Evolutionary conservation across 2,113 vertebrate species (phyloP).

Genomic region (Hipposideros armiger): DNA sequence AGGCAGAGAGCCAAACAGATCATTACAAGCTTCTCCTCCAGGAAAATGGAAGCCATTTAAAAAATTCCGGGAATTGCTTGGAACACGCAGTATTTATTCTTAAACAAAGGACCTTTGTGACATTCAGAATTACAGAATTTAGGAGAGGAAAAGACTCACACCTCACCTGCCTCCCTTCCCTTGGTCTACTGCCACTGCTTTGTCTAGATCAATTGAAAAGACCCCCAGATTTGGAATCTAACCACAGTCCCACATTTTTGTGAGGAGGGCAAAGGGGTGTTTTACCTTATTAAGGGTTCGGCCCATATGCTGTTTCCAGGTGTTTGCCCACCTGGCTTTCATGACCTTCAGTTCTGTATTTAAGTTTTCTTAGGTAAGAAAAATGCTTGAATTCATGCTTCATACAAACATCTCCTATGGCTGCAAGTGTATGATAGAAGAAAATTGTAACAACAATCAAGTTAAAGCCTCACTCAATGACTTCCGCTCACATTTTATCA

Average conservation of each 20-base stretch:
- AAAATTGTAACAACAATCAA: not conserved
- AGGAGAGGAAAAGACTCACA: conserved; percentile 62
- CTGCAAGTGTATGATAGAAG: not conserved
- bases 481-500: not conserved
- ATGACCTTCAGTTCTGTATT: not conserved
- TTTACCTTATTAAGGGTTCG: conserved; percentile 23
- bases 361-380: conserved; percentile 48
- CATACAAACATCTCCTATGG: conserved; percentile 1
- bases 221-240: not conserved
- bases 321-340: conserved; percentile 56
- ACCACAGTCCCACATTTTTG: conserved; percentile 22
- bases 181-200: not conserved
- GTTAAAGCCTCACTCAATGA: not conserved
- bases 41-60: conserved; percentile 72
- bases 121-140: conserved; percentile 48
- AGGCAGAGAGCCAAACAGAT: conserved; percentile 47
- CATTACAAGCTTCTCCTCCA: conserved; percentile 66
- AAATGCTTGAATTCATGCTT: conserved; percentile 28
- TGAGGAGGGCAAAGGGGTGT: not conserved
- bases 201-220: conserved; percentile 41
- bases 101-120: conserved; percentile 75
- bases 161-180: conserved; percentile 47
- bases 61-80: conserved; percentile 71
- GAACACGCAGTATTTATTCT: conserved; percentile 22
- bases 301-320: not conserved